Base-by-base conservation (phyloP, 2,113 vertebrate genomes). In the Mustelus asterias region DNA sequence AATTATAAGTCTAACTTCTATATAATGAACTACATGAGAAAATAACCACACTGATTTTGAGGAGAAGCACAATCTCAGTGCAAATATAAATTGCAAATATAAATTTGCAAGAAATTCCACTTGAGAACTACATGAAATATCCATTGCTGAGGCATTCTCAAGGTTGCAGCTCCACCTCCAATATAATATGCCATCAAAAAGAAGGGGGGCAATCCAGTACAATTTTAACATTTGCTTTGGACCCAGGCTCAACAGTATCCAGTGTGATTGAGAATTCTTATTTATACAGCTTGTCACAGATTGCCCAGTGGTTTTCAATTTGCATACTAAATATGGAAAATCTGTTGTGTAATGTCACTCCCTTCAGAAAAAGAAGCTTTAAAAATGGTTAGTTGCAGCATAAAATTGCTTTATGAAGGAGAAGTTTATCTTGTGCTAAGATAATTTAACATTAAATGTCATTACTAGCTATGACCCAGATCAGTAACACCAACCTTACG, bases 231-330 rank as follows among this genome's bases (percentile, higher is more conserved):
- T 37, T 83, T 83, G 78, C 78, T 83, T 83, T 33, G 5, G n/a
- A 83, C 3, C 37, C n/a, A 83, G 37, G n/a, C 78, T 83, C n/a
- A 37, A 83, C n/a, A 83, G n/a, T 37, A n/a, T 16, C n/a, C 78
- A 83, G 13, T 83, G 78, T 80, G 78, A 37, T 80, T 80, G n/a
- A 83, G n/a, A 83, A 41, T 37, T 83, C n/a, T 3, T 83, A 83
- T 83, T 83, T 83, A 37, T 83, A 6, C n/a, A 37, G 13, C 76
- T 41, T 83, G 78, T 41, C n/a, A 37, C n/a, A 83, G 78, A 18
- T n/a, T 83, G 78, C 33, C 78, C 78, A 83, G 78, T 83, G 78
- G 78, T 83, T 83, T 83, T 83, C 78, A n/a, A 83, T 37, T 33
- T 83, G 18, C n/a, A 37, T 41, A 37, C 78, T 83, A 83, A 83